Evolutionary conservation across 1,140 invertebrate genomes (phyloP).

Genomic region (Ceratoteleas bidentatus): DNA sequence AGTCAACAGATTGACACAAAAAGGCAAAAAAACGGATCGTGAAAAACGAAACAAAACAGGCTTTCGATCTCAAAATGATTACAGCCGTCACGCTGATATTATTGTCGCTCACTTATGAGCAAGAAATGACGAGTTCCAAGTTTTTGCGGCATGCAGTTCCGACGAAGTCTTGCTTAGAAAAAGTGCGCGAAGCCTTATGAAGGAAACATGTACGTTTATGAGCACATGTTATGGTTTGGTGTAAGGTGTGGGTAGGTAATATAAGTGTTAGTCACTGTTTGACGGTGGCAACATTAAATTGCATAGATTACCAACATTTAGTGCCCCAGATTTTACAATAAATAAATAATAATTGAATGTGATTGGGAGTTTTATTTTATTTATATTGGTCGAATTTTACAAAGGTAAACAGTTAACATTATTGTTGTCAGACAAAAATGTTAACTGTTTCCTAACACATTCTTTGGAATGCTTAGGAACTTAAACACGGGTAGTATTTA

Average conservation of each 20-base stretch:
- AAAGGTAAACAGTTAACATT: too few species aligned
- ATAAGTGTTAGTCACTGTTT: slow-evolving; percentile 32
- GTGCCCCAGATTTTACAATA: too few species aligned
- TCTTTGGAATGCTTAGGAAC: too few species aligned
- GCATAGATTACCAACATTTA: neutral
- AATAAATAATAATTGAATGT: too few species aligned
- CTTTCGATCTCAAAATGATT: slow-evolving; percentile 19
- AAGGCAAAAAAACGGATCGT: slow-evolving; percentile 55
- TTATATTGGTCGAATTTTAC: too few species aligned
- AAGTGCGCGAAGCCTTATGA: slow-evolving; percentile 38
- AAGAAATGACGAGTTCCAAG: neutral
- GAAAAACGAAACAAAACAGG: slow-evolving; percentile 21
- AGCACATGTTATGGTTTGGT: slow-evolving; percentile 52
- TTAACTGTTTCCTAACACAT: too few species aligned
- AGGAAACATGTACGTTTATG: slow-evolving; percentile 39
- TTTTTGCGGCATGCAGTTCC: slow-evolving; percentile 10
- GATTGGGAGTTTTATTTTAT: too few species aligned
- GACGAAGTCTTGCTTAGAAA: slow-evolving; percentile 12
- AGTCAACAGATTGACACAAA: slow-evolving; percentile 66
- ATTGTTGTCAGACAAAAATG: too few species aligned
- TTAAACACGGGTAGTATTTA: too few species aligned
- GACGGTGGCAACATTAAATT: slow-evolving; percentile 11
- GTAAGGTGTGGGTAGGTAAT: slow-evolving; percentile 12
- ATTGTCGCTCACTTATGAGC: neutral
- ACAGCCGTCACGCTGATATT: neutral